Evolutionary conservation across 2,113 vertebrate genomes (phyloP).

Genomic region (Oreochromis spilurus): DNA sequence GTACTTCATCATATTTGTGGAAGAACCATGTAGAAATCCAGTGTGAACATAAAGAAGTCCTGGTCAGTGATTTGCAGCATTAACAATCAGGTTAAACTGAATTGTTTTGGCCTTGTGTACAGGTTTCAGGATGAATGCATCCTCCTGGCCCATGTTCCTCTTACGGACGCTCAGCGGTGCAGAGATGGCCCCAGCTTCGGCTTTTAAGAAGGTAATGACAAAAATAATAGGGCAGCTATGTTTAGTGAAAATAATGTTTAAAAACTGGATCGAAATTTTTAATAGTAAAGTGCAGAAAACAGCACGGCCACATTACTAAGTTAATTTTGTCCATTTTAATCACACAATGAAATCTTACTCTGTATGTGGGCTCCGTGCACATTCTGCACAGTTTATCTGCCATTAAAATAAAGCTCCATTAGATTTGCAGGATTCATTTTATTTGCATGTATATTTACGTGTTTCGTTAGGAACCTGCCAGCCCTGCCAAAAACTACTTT

Average conservation of each 20-base stretch:
- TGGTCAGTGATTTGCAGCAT: not conserved
- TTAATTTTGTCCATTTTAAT: not conserved
- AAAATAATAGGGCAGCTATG: not conserved
- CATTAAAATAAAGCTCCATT: not conserved
- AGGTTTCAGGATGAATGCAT: constrained; percentile 96
- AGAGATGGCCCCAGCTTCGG: constrained; percentile 85
- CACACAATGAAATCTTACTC: not conserved
- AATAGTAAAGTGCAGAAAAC: not conserved
- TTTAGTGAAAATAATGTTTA: not conserved
- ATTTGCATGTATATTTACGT: not conserved
- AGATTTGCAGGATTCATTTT: not conserved
- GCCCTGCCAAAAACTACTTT: constrained; percentile 83
- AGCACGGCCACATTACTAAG: not conserved
- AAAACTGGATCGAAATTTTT: not conserved
- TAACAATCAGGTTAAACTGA: not conserved
- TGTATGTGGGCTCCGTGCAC: not conserved
- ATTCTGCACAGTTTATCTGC: not conserved
- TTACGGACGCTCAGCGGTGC: constrained; percentile 88
- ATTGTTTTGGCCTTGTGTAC: not conserved
- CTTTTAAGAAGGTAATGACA: constrained; percentile 85
- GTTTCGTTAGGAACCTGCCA: constrained; percentile 80
- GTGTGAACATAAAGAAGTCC: not conserved
- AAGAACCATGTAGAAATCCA: not conserved
- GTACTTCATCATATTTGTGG: not conserved
- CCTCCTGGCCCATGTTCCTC: constrained; percentile 99